Evolutionary conservation across 2,888 invertebrate species (phyloP).

Genomic region (Iselma pallidipennis): DNA sequence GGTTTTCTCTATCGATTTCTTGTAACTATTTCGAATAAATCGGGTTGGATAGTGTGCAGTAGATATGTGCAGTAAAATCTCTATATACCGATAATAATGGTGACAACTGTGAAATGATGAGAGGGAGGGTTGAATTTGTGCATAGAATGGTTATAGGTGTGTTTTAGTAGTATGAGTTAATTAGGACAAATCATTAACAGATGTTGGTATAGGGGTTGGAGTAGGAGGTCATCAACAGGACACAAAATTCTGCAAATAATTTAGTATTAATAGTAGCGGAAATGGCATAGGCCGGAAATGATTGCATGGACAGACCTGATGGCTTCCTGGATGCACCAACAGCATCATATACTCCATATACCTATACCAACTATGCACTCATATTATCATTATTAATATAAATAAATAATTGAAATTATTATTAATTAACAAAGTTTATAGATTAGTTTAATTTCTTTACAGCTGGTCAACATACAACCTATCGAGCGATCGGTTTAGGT

Average conservation of each 20-base stretch:
- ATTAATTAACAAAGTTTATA: too few species aligned
- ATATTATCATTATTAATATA: too few species aligned
- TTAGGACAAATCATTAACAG: conserved; percentile 59
- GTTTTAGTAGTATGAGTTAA: conserved; percentile 50
- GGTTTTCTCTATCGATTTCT: too few species aligned
- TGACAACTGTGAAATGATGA: neutral
- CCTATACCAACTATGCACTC: too few species aligned
- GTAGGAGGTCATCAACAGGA: conserved; percentile 35
- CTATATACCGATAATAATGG: neutral
- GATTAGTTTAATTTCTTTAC: conserved; percentile 30
- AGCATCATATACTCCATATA: too few species aligned
- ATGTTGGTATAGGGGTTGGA: conserved; percentile 54
- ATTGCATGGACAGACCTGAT: conserved; percentile 50
- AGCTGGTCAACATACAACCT: conserved; percentile 68
- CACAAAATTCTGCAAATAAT: conserved; percentile 57
- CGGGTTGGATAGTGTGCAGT: too few species aligned
- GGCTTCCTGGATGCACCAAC: conserved; percentile 43
- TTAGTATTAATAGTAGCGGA: conserved; percentile 54
- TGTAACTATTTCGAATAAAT: too few species aligned
- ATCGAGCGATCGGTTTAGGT: conserved; percentile 72
- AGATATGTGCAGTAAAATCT: too few species aligned
- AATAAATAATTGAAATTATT: too few species aligned
- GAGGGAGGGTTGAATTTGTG: neutral
- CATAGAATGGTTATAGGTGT: neutral
- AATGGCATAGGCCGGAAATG: conserved; percentile 54